Conservation (phyloP, 2,797 vertebrate species). For the Lithobates sylvaticus region DNA sequence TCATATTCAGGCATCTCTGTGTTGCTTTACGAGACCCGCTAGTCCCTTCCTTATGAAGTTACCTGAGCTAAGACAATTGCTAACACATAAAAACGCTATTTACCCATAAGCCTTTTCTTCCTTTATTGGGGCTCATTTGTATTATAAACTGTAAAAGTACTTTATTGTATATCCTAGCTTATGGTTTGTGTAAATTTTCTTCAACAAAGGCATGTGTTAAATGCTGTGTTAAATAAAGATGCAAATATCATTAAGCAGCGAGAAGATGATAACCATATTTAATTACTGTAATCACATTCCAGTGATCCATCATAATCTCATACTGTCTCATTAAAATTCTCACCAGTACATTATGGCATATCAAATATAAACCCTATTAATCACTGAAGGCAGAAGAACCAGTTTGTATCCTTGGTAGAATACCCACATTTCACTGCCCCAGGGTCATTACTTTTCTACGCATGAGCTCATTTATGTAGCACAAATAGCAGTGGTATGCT, state of each 20-base stretch:
- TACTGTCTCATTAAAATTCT: slow-evolving; percentile 37
- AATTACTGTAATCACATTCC: slow-evolving; percentile 38
- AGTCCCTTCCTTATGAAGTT: too few relatives aligned
- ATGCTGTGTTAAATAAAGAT: background rate
- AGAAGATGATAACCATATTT: slow-evolving; percentile 25
- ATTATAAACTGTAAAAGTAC: background rate
- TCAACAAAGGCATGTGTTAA: slow-evolving; percentile 18
- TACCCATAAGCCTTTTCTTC: background rate
- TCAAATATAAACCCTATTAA: slow-evolving; percentile 36
- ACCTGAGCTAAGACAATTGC: background rate
- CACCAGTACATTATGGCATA: slow-evolving; percentile 3
- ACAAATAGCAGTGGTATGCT: too few relatives aligned
- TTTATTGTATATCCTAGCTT: background rate
- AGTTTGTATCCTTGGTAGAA: too few relatives aligned
- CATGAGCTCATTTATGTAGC: too few relatives aligned
- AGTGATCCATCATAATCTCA: slow-evolving; percentile 33
- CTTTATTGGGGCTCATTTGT: background rate
- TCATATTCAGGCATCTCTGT: too few relatives aligned
- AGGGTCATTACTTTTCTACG: too few relatives aligned
- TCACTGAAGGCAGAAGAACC: slow-evolving; percentile 6
- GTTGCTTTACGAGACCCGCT: too few relatives aligned
- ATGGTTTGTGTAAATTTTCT: background rate
- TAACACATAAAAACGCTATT: background rate
- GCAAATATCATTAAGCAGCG: slow-evolving; percentile 4
- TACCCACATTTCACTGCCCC: too few relatives aligned